A percentile compares a stretch with the other conserved stretches of the same genome.
phyloP scores from a whole-genome alignment of 2,888 invertebrate species.

The Leucophenga maculata region DNA sequence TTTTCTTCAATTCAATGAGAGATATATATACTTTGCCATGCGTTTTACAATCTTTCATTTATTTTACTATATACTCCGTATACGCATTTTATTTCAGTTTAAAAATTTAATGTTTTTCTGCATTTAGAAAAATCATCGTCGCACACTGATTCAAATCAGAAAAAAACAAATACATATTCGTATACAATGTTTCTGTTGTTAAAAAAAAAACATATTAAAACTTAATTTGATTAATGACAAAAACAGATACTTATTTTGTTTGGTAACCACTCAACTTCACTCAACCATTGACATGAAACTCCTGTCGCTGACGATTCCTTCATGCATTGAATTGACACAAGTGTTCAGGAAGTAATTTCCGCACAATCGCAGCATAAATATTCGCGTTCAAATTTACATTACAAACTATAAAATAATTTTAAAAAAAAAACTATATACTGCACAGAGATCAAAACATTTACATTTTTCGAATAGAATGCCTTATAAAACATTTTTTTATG shows the following conservation, averaged over 20 bases:
- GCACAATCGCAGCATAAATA: constrained; percentile 47
- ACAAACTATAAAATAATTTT: no score
- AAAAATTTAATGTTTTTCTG: no score
- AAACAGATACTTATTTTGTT: no score
- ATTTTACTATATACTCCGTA: neutral
- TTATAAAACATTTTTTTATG: no score
- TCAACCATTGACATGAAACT: neutral
- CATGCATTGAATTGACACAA: constrained; percentile 64
- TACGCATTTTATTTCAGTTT: neutral
- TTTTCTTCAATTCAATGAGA: neutral
- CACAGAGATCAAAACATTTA: no score
- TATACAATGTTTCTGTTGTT: no score
- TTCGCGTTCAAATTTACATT: neutral
- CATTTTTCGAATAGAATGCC: no score
- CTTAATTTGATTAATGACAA: no score
- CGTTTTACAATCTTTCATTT: neutral
- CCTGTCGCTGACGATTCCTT: neutral
- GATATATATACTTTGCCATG: neutral
- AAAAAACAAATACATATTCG: constrained; percentile 11
- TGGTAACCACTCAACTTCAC: no score
- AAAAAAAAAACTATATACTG: no score
- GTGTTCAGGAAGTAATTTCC: constrained; percentile 65
- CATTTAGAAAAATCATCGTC: neutral
- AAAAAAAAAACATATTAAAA: neutral
- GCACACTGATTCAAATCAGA: neutral